phyloP scores from a whole-genome alignment of 2,797 vertebrate species.

The Remorina albescens region DNA sequence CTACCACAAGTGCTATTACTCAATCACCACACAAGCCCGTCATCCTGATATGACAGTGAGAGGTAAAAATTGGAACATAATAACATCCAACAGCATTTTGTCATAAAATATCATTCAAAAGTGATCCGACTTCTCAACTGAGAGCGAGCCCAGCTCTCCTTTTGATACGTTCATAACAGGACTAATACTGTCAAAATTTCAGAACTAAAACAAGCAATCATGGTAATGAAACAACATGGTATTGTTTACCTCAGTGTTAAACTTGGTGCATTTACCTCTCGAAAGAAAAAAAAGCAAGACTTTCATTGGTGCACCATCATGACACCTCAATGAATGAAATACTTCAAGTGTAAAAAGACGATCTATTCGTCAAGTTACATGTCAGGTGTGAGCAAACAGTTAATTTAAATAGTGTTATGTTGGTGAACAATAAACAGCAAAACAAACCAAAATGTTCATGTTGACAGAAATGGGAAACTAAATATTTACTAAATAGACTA shows the following conservation, averaged over 20 bases:
- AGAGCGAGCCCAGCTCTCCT: neutral
- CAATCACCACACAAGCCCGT: conserved; percentile 16
- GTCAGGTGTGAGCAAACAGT: conserved; percentile 28
- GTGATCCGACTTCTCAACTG: neutral
- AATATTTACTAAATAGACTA: neutral
- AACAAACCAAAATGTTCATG: neutral
- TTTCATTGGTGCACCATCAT: conserved; percentile 12
- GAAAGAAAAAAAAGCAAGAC: conserved; percentile 7
- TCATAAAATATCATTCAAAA: neutral
- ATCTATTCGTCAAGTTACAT: conserved; percentile 20
- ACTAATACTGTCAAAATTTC: neutral
- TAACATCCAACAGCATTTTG: conserved; percentile 15
- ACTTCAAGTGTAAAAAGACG: conserved; percentile 56
- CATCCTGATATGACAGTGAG: conserved; percentile 13
- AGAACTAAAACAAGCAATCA: conserved; percentile 11
- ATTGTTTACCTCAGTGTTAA: conserved; percentile 14
- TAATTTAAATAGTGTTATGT: conserved; percentile 48
- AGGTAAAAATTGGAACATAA: conserved; percentile 22
- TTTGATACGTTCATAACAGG: conserved; percentile 7
- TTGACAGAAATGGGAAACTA: conserved; percentile 10
- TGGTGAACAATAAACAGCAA: neutral
- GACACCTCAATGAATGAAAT: conserved; percentile 39
- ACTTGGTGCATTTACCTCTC: conserved; percentile 8
- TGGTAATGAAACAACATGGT: conserved; percentile 3
- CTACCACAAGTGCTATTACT: conserved; percentile 8